Base-by-base conservation (phyloP, 2,888 invertebrate species). In the Acanthopleura granulata region DNA sequence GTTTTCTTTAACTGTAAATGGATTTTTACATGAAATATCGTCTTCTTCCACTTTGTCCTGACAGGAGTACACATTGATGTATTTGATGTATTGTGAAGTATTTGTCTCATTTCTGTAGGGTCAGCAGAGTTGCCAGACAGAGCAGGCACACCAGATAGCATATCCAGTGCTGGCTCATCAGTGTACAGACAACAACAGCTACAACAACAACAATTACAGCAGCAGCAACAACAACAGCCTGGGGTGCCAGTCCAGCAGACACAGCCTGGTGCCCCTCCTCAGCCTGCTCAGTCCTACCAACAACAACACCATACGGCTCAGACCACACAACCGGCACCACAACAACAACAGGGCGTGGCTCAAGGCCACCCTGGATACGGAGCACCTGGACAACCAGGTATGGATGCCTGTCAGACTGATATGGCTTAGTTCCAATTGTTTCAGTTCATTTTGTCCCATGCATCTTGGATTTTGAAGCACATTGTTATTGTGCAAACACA, bases 71-170 rank as follows among this genome's bases (percentile, higher is more conserved):
- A 40, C 4, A 40, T 9, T 40, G 3, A 40, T 40, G 40, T 40
- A 40, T 40, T 40, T 40, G 9, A 40, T 3, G 4, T 6, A 40
- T 40, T 9, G 9, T 40, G 40, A 6, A 6, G 40, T 40, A 6
- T 9, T 40, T 40, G 3, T 40, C 40, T 9, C 40, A 9, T 40
- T 40, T 40, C 40, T 6, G 18, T 12, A 57, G 3, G 6, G 18
- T n/a, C 57, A 57, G 3, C 27, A 27, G 29, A 27, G 29, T 16
- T 27, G 29, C 66, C 6, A 27, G 66, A 66, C 29, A 66, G 66
- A 66, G 30, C 88, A 49, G 88, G 86, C 11, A 87, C 87, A 22
- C 88, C 89, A 29, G 89, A 89, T 78, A 88, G 88, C 79, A 78
- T 87, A 30, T 85, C 88, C 1, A 87, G 88, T 77, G 76, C 84